Conservation (phyloP, 2,113 vertebrate genomes). For the Rhizomys pruinosus region DNA sequence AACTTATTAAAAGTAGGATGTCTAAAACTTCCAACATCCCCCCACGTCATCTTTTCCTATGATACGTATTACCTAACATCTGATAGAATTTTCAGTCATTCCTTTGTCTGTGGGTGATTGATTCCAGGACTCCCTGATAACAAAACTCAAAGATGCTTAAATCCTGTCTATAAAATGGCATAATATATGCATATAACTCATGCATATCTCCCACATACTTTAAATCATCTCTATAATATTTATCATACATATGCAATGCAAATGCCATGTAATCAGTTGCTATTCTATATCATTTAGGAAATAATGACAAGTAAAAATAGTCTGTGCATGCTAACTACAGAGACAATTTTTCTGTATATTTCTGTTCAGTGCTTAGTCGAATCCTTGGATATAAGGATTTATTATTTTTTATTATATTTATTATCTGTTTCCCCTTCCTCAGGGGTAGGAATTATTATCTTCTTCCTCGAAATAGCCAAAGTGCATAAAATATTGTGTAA, state of each 20-base stretch:
- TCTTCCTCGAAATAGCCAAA: not conserved
- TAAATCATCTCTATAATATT: not conserved
- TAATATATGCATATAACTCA: too few relatives aligned
- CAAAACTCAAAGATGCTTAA: not conserved
- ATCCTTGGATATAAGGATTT: not conserved
- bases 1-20: not conserved
- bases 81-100: not conserved
- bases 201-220: not conserved
- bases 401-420: not conserved
- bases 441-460: not conserved
- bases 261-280: not conserved
- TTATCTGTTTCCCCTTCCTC: not conserved
- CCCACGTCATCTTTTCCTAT: not conserved
- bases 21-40: rapidly evolving
- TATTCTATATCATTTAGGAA: not conserved
- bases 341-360: not conserved
- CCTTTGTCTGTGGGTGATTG: not conserved
- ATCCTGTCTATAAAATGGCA: not conserved
- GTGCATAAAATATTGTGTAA: not conserved
- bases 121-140: not conserved
- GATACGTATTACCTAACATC: not conserved
- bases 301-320: not conserved
- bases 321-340: not conserved
- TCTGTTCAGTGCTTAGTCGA: not conserved
- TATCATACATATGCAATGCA: not conserved